A percentile compares a stretch with the other conserved stretches of the same genome.
Conservation (phyloP, 1,140 invertebrate species). For the Macrosteles quadrilineatus region DNA sequence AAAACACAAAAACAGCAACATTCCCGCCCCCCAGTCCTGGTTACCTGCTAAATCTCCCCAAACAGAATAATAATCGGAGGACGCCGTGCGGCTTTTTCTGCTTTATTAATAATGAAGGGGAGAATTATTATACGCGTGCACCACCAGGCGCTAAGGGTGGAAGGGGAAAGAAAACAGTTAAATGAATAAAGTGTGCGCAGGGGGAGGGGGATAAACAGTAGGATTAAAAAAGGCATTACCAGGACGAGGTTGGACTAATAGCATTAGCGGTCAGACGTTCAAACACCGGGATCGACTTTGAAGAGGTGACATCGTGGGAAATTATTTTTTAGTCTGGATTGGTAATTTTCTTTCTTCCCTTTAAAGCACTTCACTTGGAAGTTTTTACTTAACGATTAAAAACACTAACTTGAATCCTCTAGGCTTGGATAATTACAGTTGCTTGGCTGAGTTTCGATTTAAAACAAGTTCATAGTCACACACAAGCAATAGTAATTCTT, state of each 20-base stretch:
- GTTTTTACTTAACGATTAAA: too few relatives aligned
- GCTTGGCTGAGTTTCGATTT: too few relatives aligned
- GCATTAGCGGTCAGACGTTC: conserved; percentile 9
- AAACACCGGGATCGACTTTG: too few relatives aligned
- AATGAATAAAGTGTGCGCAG: background rate
- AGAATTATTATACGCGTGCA: conserved; percentile 14
- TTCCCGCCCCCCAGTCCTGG: background rate
- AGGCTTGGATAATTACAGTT: too few relatives aligned
- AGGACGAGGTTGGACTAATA: conserved; percentile 6
- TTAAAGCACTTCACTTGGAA: too few relatives aligned
- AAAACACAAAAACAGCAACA: too few relatives aligned
- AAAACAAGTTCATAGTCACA: too few relatives aligned
- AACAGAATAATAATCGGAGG: conserved; percentile 11
- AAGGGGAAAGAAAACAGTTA: conserved; percentile 24
- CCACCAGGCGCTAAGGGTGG: background rate
- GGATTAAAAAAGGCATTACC: conserved; percentile 11
- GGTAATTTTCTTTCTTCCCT: too few relatives aligned
- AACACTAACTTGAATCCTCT: too few relatives aligned
- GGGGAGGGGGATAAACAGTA: background rate
- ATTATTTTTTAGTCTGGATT: too few relatives aligned
- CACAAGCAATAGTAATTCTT: too few relatives aligned
- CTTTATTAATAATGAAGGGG: conserved; percentile 24
- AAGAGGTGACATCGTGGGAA: too few relatives aligned
- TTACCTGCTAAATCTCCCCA: conserved; percentile 25
- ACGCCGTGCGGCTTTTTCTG: conserved; percentile 1